Evolutionary conservation across 2,113 vertebrate genomes (phyloP), one percentile per base, ranked within the genome.

Genomic region (Tauraco erythrolophus): DNA sequence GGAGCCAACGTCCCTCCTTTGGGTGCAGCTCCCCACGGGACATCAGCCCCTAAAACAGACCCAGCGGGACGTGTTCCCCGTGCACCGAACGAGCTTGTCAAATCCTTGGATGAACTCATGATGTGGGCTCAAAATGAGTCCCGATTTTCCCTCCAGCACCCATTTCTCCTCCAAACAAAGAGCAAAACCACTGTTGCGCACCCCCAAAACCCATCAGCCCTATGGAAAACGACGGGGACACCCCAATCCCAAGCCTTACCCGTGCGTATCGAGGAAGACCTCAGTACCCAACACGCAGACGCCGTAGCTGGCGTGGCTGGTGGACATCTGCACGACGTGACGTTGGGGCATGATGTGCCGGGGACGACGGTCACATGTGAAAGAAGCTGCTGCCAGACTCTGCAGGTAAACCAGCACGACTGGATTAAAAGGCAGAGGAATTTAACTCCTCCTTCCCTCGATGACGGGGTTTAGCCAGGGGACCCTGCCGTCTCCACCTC

Each of bases 231-330:
- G 1, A 53, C 1, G n/a, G 11, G n/a, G 37, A 61, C 56, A 5
- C 4, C 43, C 17, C 18, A 0, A 12, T 4, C 1, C 31, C 65
- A 2, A 48, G 54, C 54, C 98, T 97, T 68, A 98, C 98, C 98
- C 95, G 72, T 69, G 69, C 2, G 51, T 41, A 3, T 98, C 94
- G 4, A 98, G 74, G 1, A 75, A 61, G 5, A 87, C 89, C 62
- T 98, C 95, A 0, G 95, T 95, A 8, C 98, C 98, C 88, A 94
- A 79, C 64, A 98, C 97, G 6, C 98, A 98, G 95, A 98, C 89
- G 0, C 70, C 21, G 0, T 88, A 94, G 80, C 60, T 94, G 18
- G 98, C 98, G 0, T 75, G 96, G 78, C 91, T 48, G 66, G 94
- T 96, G 88, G 98, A 97, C 88, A 98, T 83, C 74, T 27, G 89